Percentiles rank a stretch among this genome's conserved stretches.
Evolutionary conservation across 2,113 vertebrate genomes (phyloP).

Genomic region (sheep (Ovis aries)): DNA sequence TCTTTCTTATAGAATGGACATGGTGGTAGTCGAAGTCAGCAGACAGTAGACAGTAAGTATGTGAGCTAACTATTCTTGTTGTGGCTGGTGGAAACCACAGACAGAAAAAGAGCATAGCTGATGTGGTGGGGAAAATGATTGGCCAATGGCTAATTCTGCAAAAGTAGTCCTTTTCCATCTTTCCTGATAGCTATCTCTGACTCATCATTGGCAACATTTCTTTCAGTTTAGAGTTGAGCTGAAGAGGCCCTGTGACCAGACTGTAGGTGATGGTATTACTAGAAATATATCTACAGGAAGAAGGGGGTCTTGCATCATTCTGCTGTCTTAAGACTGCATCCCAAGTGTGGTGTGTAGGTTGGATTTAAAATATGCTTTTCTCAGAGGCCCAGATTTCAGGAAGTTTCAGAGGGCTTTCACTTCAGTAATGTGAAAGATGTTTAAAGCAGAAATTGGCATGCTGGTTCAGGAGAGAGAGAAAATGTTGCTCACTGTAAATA

Average conservation of each 20-base stretch:
- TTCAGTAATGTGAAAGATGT: neutral
- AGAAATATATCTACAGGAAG: neutral
- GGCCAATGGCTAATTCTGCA: neutral
- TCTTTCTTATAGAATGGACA: constrained; percentile 88
- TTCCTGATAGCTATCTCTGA: neutral
- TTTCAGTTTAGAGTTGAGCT: neutral
- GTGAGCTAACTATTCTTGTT: neutral
- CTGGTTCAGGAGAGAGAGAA: neutral
- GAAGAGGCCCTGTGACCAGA: neutral
- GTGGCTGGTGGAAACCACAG: neutral
- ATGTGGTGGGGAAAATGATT: neutral
- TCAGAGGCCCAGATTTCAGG: neutral
- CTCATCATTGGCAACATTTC: neutral
- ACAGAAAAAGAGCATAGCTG: neutral
- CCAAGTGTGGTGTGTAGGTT: neutral
- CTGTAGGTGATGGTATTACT: neutral
- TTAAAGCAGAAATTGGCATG: neutral
- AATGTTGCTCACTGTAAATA: neutral
- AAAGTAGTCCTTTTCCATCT: neutral
- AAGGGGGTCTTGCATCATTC: neutral
- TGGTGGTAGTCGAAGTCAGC: constrained; percentile 85
- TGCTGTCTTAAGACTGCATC: neutral
- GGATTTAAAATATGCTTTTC: neutral
- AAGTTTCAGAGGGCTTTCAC: neutral
- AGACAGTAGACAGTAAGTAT: constrained; percentile 91